Conservation (phyloP, 2,888 invertebrate species). For the Microplitis manilae region DNA sequence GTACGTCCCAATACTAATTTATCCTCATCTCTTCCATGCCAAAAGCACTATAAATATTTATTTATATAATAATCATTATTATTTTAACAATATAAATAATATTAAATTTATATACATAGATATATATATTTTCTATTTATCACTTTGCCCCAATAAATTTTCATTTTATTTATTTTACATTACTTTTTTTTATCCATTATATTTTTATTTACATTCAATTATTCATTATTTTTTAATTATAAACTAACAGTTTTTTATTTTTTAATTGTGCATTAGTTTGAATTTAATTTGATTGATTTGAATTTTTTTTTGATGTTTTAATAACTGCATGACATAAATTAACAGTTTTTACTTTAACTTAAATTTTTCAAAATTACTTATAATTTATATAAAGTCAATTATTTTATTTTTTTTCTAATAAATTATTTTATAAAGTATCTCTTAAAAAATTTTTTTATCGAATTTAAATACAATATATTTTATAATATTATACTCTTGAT, state of each 20-base stretch:
- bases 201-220: not conserved
- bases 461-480: no score
- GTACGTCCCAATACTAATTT: conserved; percentile 66
- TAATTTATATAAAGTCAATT: conserved; percentile 26
- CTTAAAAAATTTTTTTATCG: no score
- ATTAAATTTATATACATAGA: not conserved
- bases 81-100: not conserved
- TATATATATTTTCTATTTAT: not conserved
- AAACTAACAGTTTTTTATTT: conserved; percentile 15
- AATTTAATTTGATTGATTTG: conserved; percentile 64
- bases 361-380: conserved; percentile 36
- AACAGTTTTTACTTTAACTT: conserved; percentile 47
- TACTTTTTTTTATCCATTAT: not conserved
- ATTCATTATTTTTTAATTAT: not conserved
- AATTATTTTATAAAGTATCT: conserved; percentile 5
- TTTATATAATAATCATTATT: conserved; percentile 4
- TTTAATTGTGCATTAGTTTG: conserved; percentile 63
- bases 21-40: conserved; percentile 42
- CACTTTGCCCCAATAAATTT: not conserved
- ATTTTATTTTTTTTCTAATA: conserved; percentile 27
- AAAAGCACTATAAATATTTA: not conserved
- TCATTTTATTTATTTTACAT: not conserved
- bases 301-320: conserved; percentile 63
- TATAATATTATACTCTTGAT: no score
- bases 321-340: conserved; percentile 67